Conservation (phyloP, 2,888 invertebrate species). For the Salpingus planirostris region DNA sequence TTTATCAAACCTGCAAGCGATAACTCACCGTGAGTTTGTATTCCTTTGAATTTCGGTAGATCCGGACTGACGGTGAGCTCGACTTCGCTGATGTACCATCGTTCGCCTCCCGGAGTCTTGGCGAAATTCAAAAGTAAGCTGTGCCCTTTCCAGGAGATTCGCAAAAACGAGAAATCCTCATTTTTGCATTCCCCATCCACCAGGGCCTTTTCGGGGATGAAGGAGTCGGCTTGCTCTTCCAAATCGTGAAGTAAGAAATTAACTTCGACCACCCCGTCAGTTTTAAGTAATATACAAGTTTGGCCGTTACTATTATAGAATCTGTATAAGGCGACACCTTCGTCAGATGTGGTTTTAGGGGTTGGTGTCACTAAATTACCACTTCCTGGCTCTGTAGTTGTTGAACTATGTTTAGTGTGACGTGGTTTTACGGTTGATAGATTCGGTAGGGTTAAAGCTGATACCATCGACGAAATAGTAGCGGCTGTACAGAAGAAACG, state of each 20-base stretch:
- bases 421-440: slow-evolving; percentile 46
- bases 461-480: slow-evolving; percentile 18
- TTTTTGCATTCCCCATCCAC: slow-evolving; percentile 67
- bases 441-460: slow-evolving; percentile 29
- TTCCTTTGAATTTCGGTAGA: slow-evolving; percentile 32
- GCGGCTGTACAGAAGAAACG: no score
- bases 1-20: no score
- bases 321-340: slow-evolving; percentile 50
- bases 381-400: slow-evolving; percentile 24
- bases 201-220: slow-evolving; percentile 63
- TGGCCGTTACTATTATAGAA: slow-evolving; percentile 55
- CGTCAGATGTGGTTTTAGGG: slow-evolving; percentile 19
- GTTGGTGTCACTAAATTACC: slow-evolving; percentile 18
- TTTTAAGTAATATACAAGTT: slow-evolving; percentile 70
- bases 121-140: slow-evolving; percentile 66
- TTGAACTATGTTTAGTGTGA: slow-evolving; percentile 57
- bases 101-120: slow-evolving; percentile 83
- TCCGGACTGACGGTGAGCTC: slow-evolving; percentile 61
- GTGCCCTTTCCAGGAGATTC: slow-evolving; percentile 68
- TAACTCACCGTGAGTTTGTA: slow-evolving; percentile 31
- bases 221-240: slow-evolving; percentile 54
- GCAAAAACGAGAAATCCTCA: slow-evolving; percentile 63
- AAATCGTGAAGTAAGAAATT: slow-evolving; percentile 34
- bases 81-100: slow-evolving; percentile 78
- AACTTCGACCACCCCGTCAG: slow-evolving; percentile 61